Evolutionary conservation across 2,113 vertebrate species (phyloP), one percentile per base, ranked within the genome.

Genomic region (Poeciliopsis retropinna): DNA sequence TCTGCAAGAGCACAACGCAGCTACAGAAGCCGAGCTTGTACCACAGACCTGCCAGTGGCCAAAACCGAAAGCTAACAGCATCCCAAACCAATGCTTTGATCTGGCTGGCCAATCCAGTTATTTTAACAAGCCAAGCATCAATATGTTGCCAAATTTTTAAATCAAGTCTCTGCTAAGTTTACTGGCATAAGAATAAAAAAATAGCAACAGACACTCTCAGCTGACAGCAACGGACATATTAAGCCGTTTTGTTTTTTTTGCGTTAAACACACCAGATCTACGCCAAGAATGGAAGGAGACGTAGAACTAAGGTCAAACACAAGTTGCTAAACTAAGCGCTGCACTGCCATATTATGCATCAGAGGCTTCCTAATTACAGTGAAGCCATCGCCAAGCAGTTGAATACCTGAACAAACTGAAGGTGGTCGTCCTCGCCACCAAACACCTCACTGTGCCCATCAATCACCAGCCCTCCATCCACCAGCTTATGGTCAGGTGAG

Each of bases 361-460:
- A 19, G 44, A 74, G 69, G 51, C 68, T 64, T 31, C 57, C 19
- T 17, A 67, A 41, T 25, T 66, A 44, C 72, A 67, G 60, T 39
- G 64, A 85, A 74, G 85, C 80, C 85, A 83, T 86, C 89, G 84
- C 90, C 90, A 86, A 88, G 88, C 85, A 88, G 83, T 32, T 86
- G 94, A 95, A 95, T 99, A 99, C 98, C 98, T 99, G 97, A 94
- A 99, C 97, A 97, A 99, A 98, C 96, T 99, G 97, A 95, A 97
- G 95, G 96, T 97, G 96, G 96, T 99, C 98, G 95, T 98, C 97
- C 93, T 98, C 97, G 94, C 94, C 96, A 95, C 96, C 95, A 97
- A 98, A 99, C 95, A 98, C 95, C 95, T 98, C 97, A 96, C 94
- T 95, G 95, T 98, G 97, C 95, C 96, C 96, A 93, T 98, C 97